Evolutionary conservation across 2,113 vertebrate species (phyloP).

Genomic region (Cercopithecus mona): DNA sequence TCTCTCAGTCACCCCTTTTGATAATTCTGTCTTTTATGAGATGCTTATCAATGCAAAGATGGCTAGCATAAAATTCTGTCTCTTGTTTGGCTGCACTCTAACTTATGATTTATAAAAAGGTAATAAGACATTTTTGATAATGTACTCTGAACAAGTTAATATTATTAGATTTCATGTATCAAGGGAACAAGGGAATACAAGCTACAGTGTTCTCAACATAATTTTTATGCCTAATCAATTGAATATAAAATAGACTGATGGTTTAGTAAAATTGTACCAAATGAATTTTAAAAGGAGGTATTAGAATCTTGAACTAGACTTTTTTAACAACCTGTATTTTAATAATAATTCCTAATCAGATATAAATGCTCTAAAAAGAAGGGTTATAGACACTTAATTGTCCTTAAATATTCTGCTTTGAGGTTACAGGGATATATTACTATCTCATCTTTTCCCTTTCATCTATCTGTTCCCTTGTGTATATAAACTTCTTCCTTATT

Average conservation of each 20-base stretch:
- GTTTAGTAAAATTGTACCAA: not conserved
- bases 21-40: too few species aligned
- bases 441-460: not conserved
- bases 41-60: too few species aligned
- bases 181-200: not conserved
- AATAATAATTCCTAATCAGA: not conserved
- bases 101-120: not conserved
- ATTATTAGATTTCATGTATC: not conserved
- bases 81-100: not conserved
- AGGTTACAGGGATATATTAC: too few species aligned
- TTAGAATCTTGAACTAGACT: not conserved
- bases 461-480: not conserved
- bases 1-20: not conserved
- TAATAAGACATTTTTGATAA: not conserved
- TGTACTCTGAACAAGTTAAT: not conserved
- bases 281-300: not conserved
- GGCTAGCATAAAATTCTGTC: not conserved
- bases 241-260: not conserved
- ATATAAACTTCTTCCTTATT: not conserved
- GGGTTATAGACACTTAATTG: not conserved
- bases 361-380: not conserved
- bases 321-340: not conserved
- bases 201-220: not conserved
- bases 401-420: not conserved
- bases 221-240: not conserved